Evolutionary conservation across 2,888 invertebrate species (phyloP).

Genomic region (Sminthurinus aureus): DNA sequence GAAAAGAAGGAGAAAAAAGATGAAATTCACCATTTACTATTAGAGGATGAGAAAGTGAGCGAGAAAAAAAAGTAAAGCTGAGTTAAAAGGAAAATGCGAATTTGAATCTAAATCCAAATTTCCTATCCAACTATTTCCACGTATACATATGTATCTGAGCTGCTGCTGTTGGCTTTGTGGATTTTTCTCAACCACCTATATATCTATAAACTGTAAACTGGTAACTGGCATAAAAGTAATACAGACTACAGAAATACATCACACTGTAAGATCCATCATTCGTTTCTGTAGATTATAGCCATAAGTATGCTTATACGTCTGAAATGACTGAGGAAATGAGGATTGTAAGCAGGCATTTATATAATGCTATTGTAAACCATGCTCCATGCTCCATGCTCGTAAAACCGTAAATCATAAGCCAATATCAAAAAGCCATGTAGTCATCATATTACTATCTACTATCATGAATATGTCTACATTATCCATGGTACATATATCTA

Average conservation of each 20-base stretch:
- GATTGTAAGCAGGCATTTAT: not conserved
- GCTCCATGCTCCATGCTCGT: too few species aligned
- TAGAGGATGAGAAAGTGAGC: not conserved
- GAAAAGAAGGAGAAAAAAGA: too few species aligned
- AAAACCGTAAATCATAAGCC: constrained; percentile 1
- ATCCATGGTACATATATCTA: too few species aligned
- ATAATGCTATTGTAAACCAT: not conserved
- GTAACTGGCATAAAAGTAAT: too few species aligned
- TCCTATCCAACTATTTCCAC: not conserved
- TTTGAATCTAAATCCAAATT: not conserved
- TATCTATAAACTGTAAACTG: too few species aligned
- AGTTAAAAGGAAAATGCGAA: not conserved
- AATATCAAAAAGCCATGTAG: not conserved
- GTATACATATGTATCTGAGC: too few species aligned
- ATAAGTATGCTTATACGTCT: not conserved
- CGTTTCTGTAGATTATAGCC: not conserved
- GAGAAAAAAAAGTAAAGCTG: not conserved
- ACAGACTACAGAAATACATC: too few species aligned
- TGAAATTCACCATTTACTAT: too few species aligned
- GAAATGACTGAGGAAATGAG: not conserved
- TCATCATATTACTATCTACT: not conserved
- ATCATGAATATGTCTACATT: not conserved
- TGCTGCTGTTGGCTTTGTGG: too few species aligned
- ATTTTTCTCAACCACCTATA: too few species aligned
- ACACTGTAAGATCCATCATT: too few species aligned